Percentiles rank a stretch among this genome's conserved stretches.
Evolutionary conservation across 2,888 invertebrate species (phyloP).

Genomic region (Orchesella flavescens): DNA sequence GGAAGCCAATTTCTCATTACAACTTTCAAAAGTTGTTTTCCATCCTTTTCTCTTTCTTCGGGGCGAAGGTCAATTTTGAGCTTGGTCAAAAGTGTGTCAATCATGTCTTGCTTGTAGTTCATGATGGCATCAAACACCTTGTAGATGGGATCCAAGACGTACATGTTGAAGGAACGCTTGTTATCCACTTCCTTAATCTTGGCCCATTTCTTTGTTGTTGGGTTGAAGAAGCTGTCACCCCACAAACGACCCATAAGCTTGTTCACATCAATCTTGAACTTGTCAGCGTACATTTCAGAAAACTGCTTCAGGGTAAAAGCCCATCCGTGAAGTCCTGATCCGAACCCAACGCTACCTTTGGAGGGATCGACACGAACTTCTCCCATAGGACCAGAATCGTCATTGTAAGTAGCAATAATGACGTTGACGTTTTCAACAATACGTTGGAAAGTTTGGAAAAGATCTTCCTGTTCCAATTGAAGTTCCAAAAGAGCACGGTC

Average conservation of each 20-base stretch:
- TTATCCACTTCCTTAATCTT: slow-evolving; percentile 92
- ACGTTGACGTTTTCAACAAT: slow-evolving; percentile 99
- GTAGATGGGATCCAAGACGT: slow-evolving; percentile 98
- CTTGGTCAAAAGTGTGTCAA: slow-evolving; percentile 89
- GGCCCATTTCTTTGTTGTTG: slow-evolving; percentile 98
- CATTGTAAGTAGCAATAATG: slow-evolving; percentile 99
- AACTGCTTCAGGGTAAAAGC: slow-evolving; percentile 99
- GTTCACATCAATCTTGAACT: slow-evolving; percentile 97
- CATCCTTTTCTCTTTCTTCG: slow-evolving; percentile 97
- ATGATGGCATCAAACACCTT: slow-evolving; percentile 90
- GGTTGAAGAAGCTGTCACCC: slow-evolving; percentile 99
- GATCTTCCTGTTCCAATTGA: slow-evolving; percentile 95
- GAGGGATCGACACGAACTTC: slow-evolving; percentile 98
- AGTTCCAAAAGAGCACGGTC: slow-evolving; percentile 98
- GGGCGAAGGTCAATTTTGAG: slow-evolving; percentile 92
- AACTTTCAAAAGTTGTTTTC: slow-evolving; percentile 95
- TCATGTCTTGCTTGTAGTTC: slow-evolving; percentile 97
- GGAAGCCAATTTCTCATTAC: slow-evolving; percentile 99
- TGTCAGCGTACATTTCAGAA: slow-evolving; percentile 98
- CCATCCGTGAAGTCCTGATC: slow-evolving; percentile 99
- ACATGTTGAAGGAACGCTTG: slow-evolving; percentile 99
- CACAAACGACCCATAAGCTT: slow-evolving; percentile 98
- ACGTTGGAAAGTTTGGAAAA: slow-evolving; percentile 99
- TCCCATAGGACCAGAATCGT: slow-evolving; percentile 99
- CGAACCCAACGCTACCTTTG: slow-evolving; percentile 99